Base-by-base conservation (phyloP, 37 sponge, comb jelly and placozoan genomes). In the Dysidea cf. avara region DNA sequence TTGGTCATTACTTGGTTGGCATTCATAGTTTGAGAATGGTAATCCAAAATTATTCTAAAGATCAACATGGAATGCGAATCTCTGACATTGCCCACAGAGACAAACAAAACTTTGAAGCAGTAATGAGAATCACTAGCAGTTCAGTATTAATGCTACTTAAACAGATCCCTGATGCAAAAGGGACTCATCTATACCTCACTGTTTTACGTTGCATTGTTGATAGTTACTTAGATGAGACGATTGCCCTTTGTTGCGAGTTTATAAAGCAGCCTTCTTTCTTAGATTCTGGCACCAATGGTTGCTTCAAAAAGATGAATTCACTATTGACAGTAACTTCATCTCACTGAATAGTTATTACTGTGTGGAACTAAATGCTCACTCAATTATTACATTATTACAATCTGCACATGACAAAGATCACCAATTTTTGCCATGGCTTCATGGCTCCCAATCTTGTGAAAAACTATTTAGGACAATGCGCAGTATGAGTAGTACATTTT, bases 391-490 rank as follows among this genome's bases (percentile, higher is more conserved):
- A 21, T 29, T 79, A 26, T 17, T 79, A 14, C 5, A 39, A 35
- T 59, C 25, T 18, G 16, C 50, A 29, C 40, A 6, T 3, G 58
- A 59, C 31, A 37, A 57, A 34, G 32, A 34, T 43, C 14, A 52
- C 20, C 20, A 2, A 24, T 79, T 79, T 60, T 9, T 28, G 0
- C 80, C 80, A 16, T 79, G 80, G 80, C 17, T 70, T 39, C 52
- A 69, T n/a, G 80, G 80, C 20, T 79, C 80, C 26, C 80, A 79
- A 25, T 36, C 71, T 17, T 79, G 80, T 79, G 80, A 79, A 51
- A 68, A 79, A 39, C 56, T 54, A 7, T 79, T 69, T 58, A 36
- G 80, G 64, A 62, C 64, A 39, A 61, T 33, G 9, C 30, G 71
- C 3, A 79, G 80, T 36, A 79, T 79, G 70, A 79, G 51, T 57